Conservation (phyloP, 2,888 invertebrate genomes). For the Lasius fuliginosus region DNA sequence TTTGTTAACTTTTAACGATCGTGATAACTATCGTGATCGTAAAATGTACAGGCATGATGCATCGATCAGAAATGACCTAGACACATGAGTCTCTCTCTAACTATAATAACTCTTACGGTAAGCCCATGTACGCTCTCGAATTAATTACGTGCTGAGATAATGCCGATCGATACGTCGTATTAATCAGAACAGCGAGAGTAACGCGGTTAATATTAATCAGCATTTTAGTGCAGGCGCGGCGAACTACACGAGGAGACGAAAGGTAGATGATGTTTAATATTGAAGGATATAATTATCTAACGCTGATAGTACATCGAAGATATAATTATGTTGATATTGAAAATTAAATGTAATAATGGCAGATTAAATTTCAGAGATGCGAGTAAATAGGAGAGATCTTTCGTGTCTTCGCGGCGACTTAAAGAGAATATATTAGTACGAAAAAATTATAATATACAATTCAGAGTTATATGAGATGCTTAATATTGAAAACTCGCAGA, state of each 20-base stretch:
- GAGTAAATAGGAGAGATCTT: not conserved
- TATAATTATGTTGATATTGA: constrained; percentile 27
- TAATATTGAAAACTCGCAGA: not conserved
- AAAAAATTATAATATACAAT: not conserved
- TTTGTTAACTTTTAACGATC: not conserved
- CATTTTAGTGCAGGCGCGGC: constrained; percentile 68
- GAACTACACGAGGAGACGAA: constrained; percentile 13
- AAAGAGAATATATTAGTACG: not conserved
- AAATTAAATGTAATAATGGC: constrained; percentile 37
- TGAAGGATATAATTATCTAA: constrained; percentile 40
- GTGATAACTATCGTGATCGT: constrained; percentile 8
- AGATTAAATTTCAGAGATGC: constrained; percentile 25
- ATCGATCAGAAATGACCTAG: constrained; percentile 29
- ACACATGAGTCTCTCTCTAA: constrained; percentile 21
- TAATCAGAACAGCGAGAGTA: constrained; percentile 75
- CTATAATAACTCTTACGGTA: constrained; percentile 59
- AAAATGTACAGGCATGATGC: constrained; percentile 24
- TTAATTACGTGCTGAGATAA: constrained; percentile 80
- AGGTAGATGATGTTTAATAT: constrained; percentile 49
- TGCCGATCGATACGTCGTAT: constrained; percentile 78
- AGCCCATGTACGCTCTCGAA: constrained; percentile 70
- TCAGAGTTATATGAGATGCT: not conserved
- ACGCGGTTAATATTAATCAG: constrained; percentile 80
- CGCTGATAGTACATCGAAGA: constrained; percentile 25
- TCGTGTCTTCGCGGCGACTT: not conserved